Evolutionary conservation across 2,113 vertebrate species (phyloP).

Genomic region (Oceanites oceanicus): DNA sequence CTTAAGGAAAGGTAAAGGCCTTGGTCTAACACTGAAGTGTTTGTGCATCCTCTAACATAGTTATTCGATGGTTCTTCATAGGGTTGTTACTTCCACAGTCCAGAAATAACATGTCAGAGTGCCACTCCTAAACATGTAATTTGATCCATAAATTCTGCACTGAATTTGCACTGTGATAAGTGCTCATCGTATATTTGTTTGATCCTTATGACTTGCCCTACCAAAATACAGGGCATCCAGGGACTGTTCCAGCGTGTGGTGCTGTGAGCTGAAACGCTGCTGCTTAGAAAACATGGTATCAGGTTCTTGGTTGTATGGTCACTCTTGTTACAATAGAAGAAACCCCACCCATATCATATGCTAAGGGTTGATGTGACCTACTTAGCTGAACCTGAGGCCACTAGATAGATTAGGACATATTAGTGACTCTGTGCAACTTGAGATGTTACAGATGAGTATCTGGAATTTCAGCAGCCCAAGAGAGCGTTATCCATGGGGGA

Average conservation of each 20-base stretch:
- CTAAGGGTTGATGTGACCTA: neutral
- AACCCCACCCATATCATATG: neutral
- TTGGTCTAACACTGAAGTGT: neutral
- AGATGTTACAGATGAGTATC: neutral
- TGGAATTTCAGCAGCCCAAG: neutral
- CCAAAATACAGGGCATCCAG: neutral
- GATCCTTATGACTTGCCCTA: neutral
- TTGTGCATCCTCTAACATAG: neutral
- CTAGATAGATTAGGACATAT: neutral
- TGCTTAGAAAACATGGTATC: rapidly evolving
- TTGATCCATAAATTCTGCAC: neutral
- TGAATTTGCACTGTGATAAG: neutral
- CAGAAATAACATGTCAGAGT: neutral
- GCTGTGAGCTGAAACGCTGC: neutral
- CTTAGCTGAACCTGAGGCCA: neutral
- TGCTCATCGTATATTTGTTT: rapidly evolving
- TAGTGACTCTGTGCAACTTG: neutral
- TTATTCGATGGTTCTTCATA: neutral
- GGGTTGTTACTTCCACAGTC: neutral
- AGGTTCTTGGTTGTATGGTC: neutral
- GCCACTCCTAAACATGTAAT: too few species aligned
- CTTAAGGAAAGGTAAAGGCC: neutral
- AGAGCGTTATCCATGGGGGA: neutral
- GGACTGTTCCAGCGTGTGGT: neutral
- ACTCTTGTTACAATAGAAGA: neutral